These are phyloP conservation scores for Phenganax stokvisi DNA, from an alignment of 92 coral and sea anemone genomes.

Conservation along the genomic window DNA sequence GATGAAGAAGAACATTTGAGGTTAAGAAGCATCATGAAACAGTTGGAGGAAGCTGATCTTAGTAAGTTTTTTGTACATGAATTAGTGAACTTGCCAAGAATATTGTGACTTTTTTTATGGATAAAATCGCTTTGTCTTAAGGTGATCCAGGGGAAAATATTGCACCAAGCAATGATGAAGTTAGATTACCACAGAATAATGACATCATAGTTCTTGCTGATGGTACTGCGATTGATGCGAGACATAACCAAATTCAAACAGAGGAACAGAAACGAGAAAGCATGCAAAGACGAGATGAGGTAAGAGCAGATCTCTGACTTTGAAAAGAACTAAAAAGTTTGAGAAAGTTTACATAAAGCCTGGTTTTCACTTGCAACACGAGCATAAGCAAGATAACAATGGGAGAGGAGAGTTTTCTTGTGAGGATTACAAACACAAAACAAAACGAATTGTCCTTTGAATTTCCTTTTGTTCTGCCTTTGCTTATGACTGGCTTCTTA, in stretches of 20 bases:
- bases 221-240: constrained; percentile 85
- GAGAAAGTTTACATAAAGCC: neutral
- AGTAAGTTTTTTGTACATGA: neutral
- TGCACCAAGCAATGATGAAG: neutral
- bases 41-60: constrained; percentile 27
- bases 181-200: constrained; percentile 46
- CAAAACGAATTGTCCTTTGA: no score
- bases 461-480: no score
- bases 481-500: no score
- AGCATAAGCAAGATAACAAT: no score
- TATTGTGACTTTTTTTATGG: no score
- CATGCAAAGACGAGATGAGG: constrained; percentile 68
- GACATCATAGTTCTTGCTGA: constrained; percentile 92
- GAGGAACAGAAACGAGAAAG: constrained; percentile 60
- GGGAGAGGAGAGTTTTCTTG: no score
- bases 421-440: no score
- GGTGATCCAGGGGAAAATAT: neutral
- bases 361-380: no score
- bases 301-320: constrained; percentile 13
- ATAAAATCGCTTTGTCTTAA: neutral
- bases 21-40: constrained; percentile 58
- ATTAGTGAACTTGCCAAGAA: neutral
- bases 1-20: constrained; percentile 65
- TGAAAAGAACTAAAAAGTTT: neutral
- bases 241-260: constrained; percentile 71